Percentiles rank a stretch among this genome's conserved stretches.
Conservation (phyloP, 2,888 invertebrate genomes). For the Nomada fucata region DNA sequence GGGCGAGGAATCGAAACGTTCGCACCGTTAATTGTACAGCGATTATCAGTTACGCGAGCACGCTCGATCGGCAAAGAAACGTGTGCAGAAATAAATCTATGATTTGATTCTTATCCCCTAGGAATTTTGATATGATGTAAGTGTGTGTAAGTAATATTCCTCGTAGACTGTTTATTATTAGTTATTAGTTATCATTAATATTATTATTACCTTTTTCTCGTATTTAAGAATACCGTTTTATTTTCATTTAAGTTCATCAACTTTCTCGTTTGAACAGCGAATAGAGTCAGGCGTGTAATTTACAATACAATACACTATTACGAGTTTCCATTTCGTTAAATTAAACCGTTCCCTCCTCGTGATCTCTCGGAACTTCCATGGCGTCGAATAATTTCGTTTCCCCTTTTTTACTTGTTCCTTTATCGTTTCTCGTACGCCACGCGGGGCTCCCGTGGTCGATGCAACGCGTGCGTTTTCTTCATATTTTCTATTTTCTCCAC, state of each 20-base stretch:
- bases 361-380: conserved; percentile 38
- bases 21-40: conserved; percentile 29
- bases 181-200: conserved; percentile 24
- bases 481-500: not conserved
- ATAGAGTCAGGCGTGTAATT: conserved; percentile 54
- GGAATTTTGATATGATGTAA: conserved; percentile 69
- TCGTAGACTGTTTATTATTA: conserved; percentile 46
- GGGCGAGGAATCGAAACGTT: conserved; percentile 35
- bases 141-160: conserved; percentile 57
- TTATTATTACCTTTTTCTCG: conserved; percentile 40
- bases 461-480: not conserved
- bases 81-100: conserved; percentile 52
- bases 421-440: conserved; percentile 1
- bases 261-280: conserved; percentile 61
- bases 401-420: not conserved
- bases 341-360: conserved; percentile 9
- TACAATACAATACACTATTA: conserved; percentile 50
- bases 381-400: conserved; percentile 4
- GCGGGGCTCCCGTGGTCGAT: conserved; percentile 2
- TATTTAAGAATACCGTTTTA: conserved; percentile 63
- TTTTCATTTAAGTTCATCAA: conserved; percentile 45
- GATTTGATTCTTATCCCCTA: conserved; percentile 61
- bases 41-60: conserved; percentile 22
- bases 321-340: conserved; percentile 18
- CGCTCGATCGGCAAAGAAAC: conserved; percentile 19